Conservation (phyloP, 2,888 invertebrate species). For the Cryptocephalus primarius region DNA sequence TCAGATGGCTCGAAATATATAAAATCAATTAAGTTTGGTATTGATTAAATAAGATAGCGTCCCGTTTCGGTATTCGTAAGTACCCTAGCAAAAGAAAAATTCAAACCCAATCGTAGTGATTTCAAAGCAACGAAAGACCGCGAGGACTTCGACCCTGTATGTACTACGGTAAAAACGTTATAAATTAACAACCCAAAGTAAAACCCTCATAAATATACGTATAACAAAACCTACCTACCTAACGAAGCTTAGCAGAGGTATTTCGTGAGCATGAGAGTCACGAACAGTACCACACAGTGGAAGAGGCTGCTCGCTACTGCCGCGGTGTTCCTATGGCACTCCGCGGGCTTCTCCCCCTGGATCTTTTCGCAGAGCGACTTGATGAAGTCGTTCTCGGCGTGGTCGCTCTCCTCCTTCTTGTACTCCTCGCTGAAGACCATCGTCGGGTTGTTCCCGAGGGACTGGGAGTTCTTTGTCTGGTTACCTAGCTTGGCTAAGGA, state of each 20-base stretch:
- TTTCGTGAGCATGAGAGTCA: slow-evolving; percentile 8
- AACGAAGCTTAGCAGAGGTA: slow-evolving; percentile 13
- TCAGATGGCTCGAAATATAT: too few species aligned
- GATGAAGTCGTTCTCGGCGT: slow-evolving; percentile 15
- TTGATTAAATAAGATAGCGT: too few species aligned
- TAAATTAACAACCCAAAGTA: background rate
- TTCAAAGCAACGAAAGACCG: too few species aligned
- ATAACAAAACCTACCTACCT: slow-evolving; percentile 4
- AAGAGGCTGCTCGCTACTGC: slow-evolving; percentile 5
- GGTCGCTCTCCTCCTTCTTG: slow-evolving; percentile 16
- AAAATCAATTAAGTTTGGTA: too few species aligned
- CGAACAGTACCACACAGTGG: slow-evolving; percentile 8
- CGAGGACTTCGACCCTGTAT: slow-evolving; percentile 3
- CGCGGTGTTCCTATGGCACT: slow-evolving; percentile 9
- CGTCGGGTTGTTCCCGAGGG: slow-evolving; percentile 10
- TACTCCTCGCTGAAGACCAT: slow-evolving; percentile 16
- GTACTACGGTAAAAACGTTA: slow-evolving; percentile 7
- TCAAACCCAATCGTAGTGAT: too few species aligned
- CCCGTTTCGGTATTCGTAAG: too few species aligned
- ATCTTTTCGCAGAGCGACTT: slow-evolving; percentile 15
- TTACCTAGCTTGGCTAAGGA: slow-evolving; percentile 16
- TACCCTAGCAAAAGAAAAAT: too few species aligned
- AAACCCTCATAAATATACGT: background rate
- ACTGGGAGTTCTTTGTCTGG: slow-evolving; percentile 12
- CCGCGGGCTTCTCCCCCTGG: slow-evolving; percentile 15